Evolutionary conservation across 2,113 vertebrate genomes (phyloP).

Genomic region (Oenanthe oenanthe): DNA sequence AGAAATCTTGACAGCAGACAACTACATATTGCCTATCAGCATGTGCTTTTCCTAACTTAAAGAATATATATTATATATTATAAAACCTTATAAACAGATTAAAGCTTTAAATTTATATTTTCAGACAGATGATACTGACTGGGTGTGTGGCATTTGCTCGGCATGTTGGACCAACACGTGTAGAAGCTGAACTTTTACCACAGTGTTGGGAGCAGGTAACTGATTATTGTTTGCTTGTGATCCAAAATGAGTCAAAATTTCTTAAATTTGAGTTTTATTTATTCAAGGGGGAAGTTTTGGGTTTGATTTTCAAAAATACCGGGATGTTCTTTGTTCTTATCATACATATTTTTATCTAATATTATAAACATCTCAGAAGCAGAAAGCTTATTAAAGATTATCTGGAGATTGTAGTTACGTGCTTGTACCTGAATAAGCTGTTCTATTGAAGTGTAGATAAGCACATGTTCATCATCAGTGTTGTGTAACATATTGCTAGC

Average conservation of each 20-base stretch:
- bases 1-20: not conserved
- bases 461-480: not conserved
- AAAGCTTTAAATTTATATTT: constrained; percentile 32
- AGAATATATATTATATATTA: not conserved
- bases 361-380: not conserved
- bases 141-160: constrained; percentile 97
- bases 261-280: not conserved
- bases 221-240: not conserved
- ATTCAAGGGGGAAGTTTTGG: not conserved
- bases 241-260: not conserved
- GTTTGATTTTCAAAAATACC: not conserved
- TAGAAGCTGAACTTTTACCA: constrained; percentile 95
- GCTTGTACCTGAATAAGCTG: not conserved
- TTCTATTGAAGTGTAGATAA: not conserved
- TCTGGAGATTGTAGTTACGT: not conserved
- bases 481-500: not conserved
- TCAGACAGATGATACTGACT: constrained; percentile 97
- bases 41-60: not conserved
- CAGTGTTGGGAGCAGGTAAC: constrained; percentile 99
- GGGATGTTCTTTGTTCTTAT: not conserved
- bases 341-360: not conserved
- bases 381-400: not conserved
- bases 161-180: constrained; percentile 95
- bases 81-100: not conserved
- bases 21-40: not conserved